These are phyloP conservation scores for Nymphicus hollandicus DNA, from an alignment of 2,113 vertebrate genomes.

Conservation along the genomic window DNA sequence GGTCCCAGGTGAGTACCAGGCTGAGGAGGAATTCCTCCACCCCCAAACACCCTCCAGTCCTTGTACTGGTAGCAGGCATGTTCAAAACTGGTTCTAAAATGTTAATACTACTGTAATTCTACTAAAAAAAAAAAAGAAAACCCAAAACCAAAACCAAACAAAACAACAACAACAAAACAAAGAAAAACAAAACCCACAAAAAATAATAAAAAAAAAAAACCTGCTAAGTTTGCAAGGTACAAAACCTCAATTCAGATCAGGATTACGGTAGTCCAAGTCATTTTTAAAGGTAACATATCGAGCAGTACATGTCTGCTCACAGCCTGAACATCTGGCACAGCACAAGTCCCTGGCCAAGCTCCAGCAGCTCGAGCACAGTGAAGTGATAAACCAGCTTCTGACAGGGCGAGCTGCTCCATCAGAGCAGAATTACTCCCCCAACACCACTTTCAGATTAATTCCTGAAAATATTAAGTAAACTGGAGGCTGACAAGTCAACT, in stretches of 20 bases:
- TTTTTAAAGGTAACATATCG: not conserved
- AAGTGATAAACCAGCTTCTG: conserved; percentile 27
- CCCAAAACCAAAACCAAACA: not conserved
- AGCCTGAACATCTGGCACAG: not conserved
- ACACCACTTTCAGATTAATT: not conserved
- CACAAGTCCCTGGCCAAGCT: not conserved
- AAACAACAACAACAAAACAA: not conserved
- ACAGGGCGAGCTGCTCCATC: not conserved
- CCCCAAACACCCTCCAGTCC: not conserved
- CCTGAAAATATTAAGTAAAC: conserved; percentile 6
- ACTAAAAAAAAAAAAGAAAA: not conserved
- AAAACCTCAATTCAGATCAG: not conserved
- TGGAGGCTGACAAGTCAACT: not conserved
- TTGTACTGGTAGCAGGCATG: fast-evolving
- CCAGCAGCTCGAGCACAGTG: not conserved
- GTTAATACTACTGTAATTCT: not conserved
- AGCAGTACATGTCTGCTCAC: not conserved
- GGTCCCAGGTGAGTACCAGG: not conserved
- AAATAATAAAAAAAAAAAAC: not conserved
- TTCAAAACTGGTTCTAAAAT: not conserved
- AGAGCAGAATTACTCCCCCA: not conserved
- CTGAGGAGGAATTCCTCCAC: not conserved
- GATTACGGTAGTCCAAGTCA: not conserved
- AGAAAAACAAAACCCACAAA: not conserved
- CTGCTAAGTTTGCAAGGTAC: not conserved